Percentiles rank a stretch among this genome's conserved stretches.
These are phyloP conservation scores for Tachyglossus aculeatus DNA, from an alignment of 2,797 vertebrate species.

Conservation along the genomic window DNA sequence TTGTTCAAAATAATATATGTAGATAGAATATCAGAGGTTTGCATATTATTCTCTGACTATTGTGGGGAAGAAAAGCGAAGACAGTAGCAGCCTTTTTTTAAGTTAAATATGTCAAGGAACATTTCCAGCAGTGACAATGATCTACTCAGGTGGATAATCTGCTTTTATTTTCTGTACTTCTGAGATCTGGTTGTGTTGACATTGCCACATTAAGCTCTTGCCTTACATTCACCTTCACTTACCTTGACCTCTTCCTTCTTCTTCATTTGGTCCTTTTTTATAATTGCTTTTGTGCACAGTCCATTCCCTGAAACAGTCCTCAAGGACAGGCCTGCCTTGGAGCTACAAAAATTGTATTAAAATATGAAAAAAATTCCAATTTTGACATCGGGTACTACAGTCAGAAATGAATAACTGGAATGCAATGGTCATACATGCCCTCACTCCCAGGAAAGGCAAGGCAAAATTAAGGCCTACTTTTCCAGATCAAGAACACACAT, in stretches of 20 bases:
- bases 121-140: neutral
- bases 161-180: conserved; percentile 16
- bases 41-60: too few relatives aligned
- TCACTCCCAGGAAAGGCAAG: too few relatives aligned
- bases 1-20: too few relatives aligned
- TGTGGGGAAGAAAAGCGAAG: too few relatives aligned
- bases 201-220: neutral
- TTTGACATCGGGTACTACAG: too few relatives aligned
- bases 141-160: neutral
- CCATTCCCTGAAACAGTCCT: conserved; percentile 6
- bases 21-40: too few relatives aligned
- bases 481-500: too few relatives aligned
- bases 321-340: neutral
- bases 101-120: neutral
- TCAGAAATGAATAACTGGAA: too few relatives aligned
- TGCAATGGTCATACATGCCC: too few relatives aligned
- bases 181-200: neutral
- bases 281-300: neutral
- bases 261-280: conserved; percentile 3
- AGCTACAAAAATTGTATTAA: neutral
- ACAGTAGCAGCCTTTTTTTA: neutral
- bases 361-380: neutral
- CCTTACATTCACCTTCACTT: conserved; percentile 4
- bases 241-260: neutral
- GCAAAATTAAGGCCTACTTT: too few relatives aligned